Conservation (phyloP, 2,113 vertebrate genomes). For the Leuciscus idus region DNA sequence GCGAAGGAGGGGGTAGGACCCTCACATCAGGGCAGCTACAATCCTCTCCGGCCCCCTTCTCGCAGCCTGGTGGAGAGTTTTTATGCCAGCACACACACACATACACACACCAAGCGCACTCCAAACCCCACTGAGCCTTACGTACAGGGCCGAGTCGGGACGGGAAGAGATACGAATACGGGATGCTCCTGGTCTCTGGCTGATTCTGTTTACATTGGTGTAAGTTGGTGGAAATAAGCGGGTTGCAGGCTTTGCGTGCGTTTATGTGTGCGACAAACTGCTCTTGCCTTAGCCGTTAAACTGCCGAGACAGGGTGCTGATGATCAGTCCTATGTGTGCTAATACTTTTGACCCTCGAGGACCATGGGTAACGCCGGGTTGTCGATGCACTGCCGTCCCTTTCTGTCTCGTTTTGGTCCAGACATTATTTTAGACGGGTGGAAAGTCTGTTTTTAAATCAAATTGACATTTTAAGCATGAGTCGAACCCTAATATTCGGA, state of each 20-base stretch:
- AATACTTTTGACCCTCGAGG: constrained; percentile 69
- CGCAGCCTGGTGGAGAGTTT: constrained; percentile 64
- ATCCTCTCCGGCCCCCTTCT: constrained; percentile 67
- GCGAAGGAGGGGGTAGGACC: constrained; percentile 56
- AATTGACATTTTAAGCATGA: not conserved
- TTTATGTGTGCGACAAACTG: not conserved
- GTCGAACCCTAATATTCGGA: not conserved
- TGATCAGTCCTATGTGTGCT: constrained; percentile 66
- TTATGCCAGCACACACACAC: constrained; percentile 73
- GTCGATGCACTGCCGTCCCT: constrained; percentile 70
- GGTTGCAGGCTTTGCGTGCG: not conserved
- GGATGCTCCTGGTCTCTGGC: constrained; percentile 49
- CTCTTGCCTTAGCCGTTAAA: constrained; percentile 33
- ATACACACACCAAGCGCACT: constrained; percentile 64
- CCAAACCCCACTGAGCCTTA: constrained; percentile 63
- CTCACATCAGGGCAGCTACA: constrained; percentile 80
- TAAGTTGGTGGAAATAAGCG: constrained; percentile 54
- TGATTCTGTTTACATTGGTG: constrained; percentile 74
- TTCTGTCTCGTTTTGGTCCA: constrained; percentile 42
- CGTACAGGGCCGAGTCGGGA: constrained; percentile 28
- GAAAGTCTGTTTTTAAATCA: constrained; percentile 52
- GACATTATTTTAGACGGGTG: constrained; percentile 25
- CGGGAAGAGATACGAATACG: constrained; percentile 3
- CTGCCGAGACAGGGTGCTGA: constrained; percentile 46
- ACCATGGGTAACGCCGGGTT: constrained; percentile 73